Evolutionary conservation across 2,113 vertebrate species (phyloP).

Genomic region (Marmota flaviventris): DNA sequence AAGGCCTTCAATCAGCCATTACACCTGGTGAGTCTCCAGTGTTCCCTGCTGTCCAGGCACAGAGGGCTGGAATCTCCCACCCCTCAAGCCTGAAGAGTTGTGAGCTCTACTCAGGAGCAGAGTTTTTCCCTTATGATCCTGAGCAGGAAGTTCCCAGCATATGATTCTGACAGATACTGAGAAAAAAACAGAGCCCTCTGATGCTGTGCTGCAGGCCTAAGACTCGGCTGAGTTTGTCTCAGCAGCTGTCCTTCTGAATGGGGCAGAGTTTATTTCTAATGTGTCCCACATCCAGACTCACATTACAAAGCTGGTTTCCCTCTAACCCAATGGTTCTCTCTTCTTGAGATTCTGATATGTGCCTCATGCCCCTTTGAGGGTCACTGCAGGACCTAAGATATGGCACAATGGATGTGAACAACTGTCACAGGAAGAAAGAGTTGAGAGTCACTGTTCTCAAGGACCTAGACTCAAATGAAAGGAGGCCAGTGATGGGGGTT

Average conservation of each 20-base stretch:
- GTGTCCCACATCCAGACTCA: not conserved
- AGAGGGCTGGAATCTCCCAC: not conserved
- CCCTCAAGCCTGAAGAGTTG: not conserved
- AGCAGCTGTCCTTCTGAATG: not conserved
- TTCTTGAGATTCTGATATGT: not conserved
- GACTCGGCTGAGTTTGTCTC: not conserved
- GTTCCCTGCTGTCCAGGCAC: not conserved
- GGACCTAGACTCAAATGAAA: not conserved
- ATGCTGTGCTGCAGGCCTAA: not conserved
- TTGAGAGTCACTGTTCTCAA: not conserved
- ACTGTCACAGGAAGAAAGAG: not conserved
- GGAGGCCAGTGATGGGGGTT: not conserved
- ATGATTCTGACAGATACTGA: not conserved
- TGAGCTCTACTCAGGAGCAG: not conserved
- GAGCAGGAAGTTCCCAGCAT: not conserved
- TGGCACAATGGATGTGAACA: not conserved
- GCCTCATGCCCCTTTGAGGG: not conserved
- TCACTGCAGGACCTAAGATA: not conserved
- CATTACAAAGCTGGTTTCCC: not conserved
- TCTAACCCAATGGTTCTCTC: not conserved
- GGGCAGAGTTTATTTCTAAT: not conserved
- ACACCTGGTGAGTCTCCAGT: not conserved
- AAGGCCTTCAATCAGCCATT: not conserved
- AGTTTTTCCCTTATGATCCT: not conserved
- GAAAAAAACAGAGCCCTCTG: not conserved